Base-by-base conservation (phyloP, 2,797 vertebrate genomes). In the Setipinna tenuifilis region DNA sequence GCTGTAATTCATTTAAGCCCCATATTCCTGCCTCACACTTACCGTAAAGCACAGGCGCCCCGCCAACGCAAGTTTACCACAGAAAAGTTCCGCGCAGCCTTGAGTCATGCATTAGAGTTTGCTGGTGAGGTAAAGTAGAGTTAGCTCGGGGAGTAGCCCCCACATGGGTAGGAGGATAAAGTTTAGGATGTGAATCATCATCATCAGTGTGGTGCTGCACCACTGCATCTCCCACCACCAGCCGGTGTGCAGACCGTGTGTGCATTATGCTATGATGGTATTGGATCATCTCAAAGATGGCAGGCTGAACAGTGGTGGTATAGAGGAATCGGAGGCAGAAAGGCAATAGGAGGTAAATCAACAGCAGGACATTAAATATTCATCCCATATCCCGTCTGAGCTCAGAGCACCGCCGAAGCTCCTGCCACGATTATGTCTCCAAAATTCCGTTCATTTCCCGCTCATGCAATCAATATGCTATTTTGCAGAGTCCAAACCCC, bases 1-100 rank as follows among this genome's bases (percentile, higher is more conserved):
- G 83, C 86, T 88, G 82, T 87, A 87, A 89, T 89, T 82, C 86
- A 91, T 87, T 35, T 83, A 85, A 21, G 50, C 50, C 71, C 71
- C n/a, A n/a, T 84, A 83, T 85, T 75, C 48, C 0, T 1, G 65
- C 82, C 54, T 87, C 83, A 83, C 75, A 87, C 86, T 81, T 87
- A 84, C n/a, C n/a, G n/a, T n/a, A 35, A 21, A 78, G 16, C 16
- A 17, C 14, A 75, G 12, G 16, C 16, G 9, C 14, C 25, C 17
- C 41, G 16, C 41, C 2, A 44, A 41, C 9, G 31, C 71, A 44
- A 78, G 71, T 78, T 44, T 44, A 3, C 35, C 35, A 44, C 1
- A 21, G 31, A 78, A 78, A 78, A 44, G 23, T 23, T 25, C 61
- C 23, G 25, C 6, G 10, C 9, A 11, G 61, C n/a, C 61, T 12